Conservation (phyloP, 2,113 vertebrate species). For the Lepus europaeus region DNA sequence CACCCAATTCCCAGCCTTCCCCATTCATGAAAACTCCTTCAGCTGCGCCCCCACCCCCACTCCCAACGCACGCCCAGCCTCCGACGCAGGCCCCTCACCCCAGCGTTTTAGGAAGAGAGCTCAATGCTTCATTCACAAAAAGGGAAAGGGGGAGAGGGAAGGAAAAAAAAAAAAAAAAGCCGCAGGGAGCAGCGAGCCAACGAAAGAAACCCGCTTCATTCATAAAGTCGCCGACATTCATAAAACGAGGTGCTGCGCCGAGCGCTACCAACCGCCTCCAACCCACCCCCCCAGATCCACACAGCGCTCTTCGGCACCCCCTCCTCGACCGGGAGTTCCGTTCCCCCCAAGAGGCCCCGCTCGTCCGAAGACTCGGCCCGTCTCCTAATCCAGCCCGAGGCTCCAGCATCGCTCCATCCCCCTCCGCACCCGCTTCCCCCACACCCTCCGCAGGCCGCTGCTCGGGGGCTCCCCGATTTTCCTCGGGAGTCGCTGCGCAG, state of each 20-base stretch:
- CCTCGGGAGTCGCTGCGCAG: conserved; percentile 40
- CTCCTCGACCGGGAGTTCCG: not conserved
- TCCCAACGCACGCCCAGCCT: conserved; percentile 73
- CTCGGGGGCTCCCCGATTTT: conserved; percentile 46
- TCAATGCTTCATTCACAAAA: conserved; percentile 85
- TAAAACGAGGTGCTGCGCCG: conserved; percentile 51
- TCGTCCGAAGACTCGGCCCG: conserved; percentile 9
- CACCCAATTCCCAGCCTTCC: conserved; percentile 85
- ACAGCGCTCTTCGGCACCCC: not conserved
- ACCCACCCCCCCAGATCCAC: not conserved
- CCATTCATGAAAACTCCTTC: conserved; percentile 87
- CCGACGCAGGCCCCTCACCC: conserved; percentile 84
- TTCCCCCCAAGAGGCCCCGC: not conserved
- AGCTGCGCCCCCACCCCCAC: conserved; percentile 82
- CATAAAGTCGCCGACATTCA: conserved; percentile 86
- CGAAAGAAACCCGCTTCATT: conserved; percentile 84
- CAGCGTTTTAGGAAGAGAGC: conserved; percentile 73
- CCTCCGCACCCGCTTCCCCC: not conserved
- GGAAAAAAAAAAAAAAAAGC: conserved; percentile 31
- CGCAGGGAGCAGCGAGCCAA: conserved; percentile 65
- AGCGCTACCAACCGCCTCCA: conserved; percentile 19
- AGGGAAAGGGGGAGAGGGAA: not conserved
- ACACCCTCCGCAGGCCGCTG: conserved; percentile 14
- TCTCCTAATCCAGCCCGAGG: not conserved
- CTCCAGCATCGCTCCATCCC: not conserved